Base-by-base conservation (phyloP, 2,797 vertebrate genomes). In the Eurystomus glaucurus region DNA sequence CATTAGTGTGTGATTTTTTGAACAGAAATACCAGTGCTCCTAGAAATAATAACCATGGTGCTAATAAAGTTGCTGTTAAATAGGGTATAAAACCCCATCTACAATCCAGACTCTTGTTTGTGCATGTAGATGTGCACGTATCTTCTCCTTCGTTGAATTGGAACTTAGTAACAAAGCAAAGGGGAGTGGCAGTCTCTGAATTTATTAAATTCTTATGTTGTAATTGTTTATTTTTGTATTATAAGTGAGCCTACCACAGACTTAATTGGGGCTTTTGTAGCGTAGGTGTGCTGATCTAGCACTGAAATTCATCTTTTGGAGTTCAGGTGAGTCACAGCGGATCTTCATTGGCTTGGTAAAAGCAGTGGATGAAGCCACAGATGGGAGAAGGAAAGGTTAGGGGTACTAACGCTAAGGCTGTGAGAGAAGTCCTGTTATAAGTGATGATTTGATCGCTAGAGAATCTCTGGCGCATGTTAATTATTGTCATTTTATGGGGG, bases 71-170 rank as follows among this genome's bases (percentile, higher is more conserved):
- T 61, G 23, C 35, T 77, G 18, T 57, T 66, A 64, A 12, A 23
- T 62, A 75, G 31, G 21, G 6, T 60, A 3, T 31, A 45, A 37
- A 69, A n/a, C 7, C 54, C 7, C 41, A 10, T 39, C 12, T 70
- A 6, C 26, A 50, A 8, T 79, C 9, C 43, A 69, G 5, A 50
- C 8, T 64, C 55, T 71, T 60, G 33, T 61, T 55, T 54, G 31
- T 68, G 28, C 12, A 8, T 0, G 1, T 60, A 20, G 25, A 6
- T 33, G 3, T 6, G 18, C 23, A 12, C 9, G 2, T 48, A 26
- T 39, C n/a, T 72, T 84, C 14, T 50, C 7, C 26, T 69, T 79
- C 19, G 3, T 22, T 37, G 8, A 12, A 15, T 58, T 16, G 26
- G 5, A 64, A 22, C 33, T 78, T 78, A 28, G 11, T 74, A 66